Conservation (phyloP, 2,888 invertebrate genomes). For the Rhingia rostrata region DNA sequence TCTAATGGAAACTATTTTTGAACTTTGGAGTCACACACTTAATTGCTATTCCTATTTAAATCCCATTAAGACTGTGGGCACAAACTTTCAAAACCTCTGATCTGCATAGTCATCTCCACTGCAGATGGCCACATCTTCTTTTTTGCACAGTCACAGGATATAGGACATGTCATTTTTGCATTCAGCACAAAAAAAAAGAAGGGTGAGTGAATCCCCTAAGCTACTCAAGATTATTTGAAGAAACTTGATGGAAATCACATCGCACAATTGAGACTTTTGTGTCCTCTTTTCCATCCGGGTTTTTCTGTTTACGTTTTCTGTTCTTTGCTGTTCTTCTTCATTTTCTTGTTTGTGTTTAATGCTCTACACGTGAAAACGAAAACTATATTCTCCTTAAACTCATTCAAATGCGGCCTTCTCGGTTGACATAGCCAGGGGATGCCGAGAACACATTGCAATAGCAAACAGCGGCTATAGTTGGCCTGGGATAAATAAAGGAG, state of each 20-base stretch:
- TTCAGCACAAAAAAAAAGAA: slow-evolving; percentile 8
- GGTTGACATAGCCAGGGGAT: slow-evolving; percentile 49
- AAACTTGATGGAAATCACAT: slow-evolving; percentile 67
- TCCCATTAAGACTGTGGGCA: slow-evolving; percentile 27
- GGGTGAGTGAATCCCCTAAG: slow-evolving; percentile 19
- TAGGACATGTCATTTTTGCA: slow-evolving; percentile 52
- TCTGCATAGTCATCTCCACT: slow-evolving; percentile 8
- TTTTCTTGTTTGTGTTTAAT: slow-evolving; percentile 2
- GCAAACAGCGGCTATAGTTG: slow-evolving; percentile 17
- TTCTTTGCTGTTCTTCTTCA: not conserved
- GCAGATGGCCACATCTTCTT: slow-evolving; percentile 18
- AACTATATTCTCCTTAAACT: slow-evolving; percentile 44
- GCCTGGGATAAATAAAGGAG: slow-evolving; percentile 32
- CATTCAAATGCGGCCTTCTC: slow-evolving; percentile 39
- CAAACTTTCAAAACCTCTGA: slow-evolving; percentile 8
- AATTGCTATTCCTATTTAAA: slow-evolving; percentile 43
- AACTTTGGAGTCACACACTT: slow-evolving; percentile 6
- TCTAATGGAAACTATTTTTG: not conserved
- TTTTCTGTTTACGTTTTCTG: slow-evolving; percentile 9
- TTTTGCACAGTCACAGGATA: not conserved
- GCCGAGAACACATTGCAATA: slow-evolving; percentile 25
- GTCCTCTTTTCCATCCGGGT: slow-evolving; percentile 30
- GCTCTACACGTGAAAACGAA: slow-evolving; percentile 3
- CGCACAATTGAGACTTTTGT: slow-evolving; percentile 66
- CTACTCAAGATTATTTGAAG: slow-evolving; percentile 58